These are phyloP conservation scores for Arvicanthis niloticus DNA, from an alignment of 2,113 vertebrate species.

Conservation along the genomic window DNA sequence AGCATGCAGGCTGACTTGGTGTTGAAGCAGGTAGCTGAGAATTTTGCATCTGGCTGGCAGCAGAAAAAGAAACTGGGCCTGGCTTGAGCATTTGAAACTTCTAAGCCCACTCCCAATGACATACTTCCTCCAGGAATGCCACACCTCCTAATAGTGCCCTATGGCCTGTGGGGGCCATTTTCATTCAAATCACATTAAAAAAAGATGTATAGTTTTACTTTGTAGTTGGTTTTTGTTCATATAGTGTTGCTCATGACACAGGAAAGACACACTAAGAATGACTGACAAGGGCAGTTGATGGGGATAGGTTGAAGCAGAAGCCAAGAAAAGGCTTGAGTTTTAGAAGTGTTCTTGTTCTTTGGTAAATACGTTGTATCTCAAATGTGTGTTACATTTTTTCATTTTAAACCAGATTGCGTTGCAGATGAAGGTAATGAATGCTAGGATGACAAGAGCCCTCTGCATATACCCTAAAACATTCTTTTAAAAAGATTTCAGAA, in stretches of 20 bases:
- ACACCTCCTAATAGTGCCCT: not conserved
- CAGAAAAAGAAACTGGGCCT: not conserved
- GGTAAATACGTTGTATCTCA: not conserved
- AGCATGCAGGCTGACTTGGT: not conserved
- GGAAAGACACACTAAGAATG: not conserved
- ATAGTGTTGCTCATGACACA: not conserved
- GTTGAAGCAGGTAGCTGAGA: not conserved
- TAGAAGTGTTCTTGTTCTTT: slow-evolving; percentile 58
- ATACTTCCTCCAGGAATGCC: not conserved
- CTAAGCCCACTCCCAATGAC: not conserved
- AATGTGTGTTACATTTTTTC: slow-evolving; percentile 26
- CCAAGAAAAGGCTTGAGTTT: slow-evolving; percentile 35
- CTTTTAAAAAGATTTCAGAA: slow-evolving; percentile 14
- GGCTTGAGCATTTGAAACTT: not conserved
- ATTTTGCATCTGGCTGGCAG: not conserved
- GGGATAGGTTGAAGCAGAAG: slow-evolving; percentile 29
- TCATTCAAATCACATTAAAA: not conserved
- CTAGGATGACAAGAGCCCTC: not conserved
- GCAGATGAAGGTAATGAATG: not conserved
- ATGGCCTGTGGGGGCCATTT: not conserved
- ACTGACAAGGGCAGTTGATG: slow-evolving; percentile 29
- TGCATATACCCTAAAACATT: not conserved
- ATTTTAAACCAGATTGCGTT: slow-evolving; percentile 31
- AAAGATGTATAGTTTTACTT: not conserved
- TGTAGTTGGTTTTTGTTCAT: slow-evolving; percentile 26